phyloP scores from a whole-genome alignment of 2,888 invertebrate species.

The Drosophila dives region DNA sequence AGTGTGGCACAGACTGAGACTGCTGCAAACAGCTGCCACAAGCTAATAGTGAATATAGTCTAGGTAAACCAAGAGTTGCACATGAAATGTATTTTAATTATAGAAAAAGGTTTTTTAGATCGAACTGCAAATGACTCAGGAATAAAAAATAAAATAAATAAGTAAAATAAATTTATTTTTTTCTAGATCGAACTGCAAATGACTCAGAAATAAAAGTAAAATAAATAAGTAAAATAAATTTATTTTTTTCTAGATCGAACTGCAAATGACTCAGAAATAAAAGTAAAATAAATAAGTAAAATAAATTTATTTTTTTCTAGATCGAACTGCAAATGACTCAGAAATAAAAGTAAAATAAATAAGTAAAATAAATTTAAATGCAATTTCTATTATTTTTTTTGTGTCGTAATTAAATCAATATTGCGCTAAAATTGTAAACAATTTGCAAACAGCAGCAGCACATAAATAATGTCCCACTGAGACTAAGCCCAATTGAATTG shows the following conservation, averaged over 20 bases:
- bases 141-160: too few relatives aligned
- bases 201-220: too few relatives aligned
- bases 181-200: too few relatives aligned
- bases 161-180: too few relatives aligned
- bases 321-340: too few relatives aligned
- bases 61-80: background rate
- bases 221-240: too few relatives aligned
- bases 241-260: too few relatives aligned
- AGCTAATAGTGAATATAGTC: background rate
- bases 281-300: too few relatives aligned
- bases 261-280: too few relatives aligned
- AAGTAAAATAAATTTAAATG: background rate
- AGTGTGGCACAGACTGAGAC: background rate
- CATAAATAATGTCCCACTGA: conserved; percentile 31
- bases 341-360: too few relatives aligned
- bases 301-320: too few relatives aligned
- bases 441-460: conserved; percentile 34
- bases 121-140: background rate
- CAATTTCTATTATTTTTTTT: background rate
- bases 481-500: conserved; percentile 1
- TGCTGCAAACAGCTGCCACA: background rate
- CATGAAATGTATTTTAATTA: background rate
- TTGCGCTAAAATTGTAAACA: conserved; percentile 20
- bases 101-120: background rate
- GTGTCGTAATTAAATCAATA: conserved; percentile 10